Evolutionary conservation across 1,140 invertebrate genomes (phyloP).

Genomic region (Varroa destructor): DNA sequence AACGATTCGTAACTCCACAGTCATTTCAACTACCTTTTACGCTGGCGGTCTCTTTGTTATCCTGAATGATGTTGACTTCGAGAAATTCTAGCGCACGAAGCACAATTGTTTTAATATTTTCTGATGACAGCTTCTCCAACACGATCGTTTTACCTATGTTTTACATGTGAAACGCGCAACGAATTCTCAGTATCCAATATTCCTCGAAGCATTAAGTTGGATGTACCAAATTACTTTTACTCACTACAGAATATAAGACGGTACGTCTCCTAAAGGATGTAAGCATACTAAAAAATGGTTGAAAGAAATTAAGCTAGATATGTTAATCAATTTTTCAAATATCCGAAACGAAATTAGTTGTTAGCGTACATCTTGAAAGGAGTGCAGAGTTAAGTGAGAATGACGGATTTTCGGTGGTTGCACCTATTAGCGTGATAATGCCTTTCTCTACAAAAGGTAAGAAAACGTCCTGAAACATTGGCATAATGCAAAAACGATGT

Average conservation of each 20-base stretch:
- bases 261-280: too few species aligned
- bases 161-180: background rate
- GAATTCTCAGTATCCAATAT: too few species aligned
- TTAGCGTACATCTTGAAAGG: conserved; percentile 48
- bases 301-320: too few species aligned
- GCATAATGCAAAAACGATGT: conserved; percentile 20
- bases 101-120: conserved; percentile 52
- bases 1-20: too few species aligned
- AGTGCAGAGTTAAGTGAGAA: conserved; percentile 66
- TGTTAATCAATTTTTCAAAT: too few species aligned
- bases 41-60: background rate
- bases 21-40: too few species aligned
- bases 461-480: conserved; percentile 51
- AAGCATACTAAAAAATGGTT: too few species aligned
- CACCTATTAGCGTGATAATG: conserved; percentile 62
- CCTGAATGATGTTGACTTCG: background rate
- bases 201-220: too few species aligned
- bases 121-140: conserved; percentile 53
- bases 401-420: conserved; percentile 76
- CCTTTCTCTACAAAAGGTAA: conserved; percentile 65
- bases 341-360: too few species aligned
- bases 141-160: conserved; percentile 54
- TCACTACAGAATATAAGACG: too few species aligned
- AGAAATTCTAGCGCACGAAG: conserved; percentile 42
- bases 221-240: too few species aligned